Percentiles rank a stretch among this genome's conserved stretches.
phyloP scores from a whole-genome alignment of 2,797 vertebrate species.

The Trematomus bernacchii region DNA sequence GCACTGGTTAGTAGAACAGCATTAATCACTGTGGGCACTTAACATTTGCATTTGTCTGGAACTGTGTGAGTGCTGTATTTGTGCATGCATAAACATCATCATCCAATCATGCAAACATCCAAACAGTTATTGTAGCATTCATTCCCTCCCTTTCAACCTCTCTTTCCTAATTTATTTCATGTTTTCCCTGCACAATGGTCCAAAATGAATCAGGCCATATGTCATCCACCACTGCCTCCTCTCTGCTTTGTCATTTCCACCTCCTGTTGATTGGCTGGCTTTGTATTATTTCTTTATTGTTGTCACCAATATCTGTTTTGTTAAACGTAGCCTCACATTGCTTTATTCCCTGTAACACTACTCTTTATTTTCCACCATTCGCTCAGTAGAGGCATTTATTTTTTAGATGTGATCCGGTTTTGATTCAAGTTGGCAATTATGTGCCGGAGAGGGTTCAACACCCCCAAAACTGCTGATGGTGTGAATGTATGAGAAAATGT shows the following conservation, averaged over 20 bases:
- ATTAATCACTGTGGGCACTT: not conserved
- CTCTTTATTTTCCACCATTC: slow-evolving; percentile 28
- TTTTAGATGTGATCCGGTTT: slow-evolving; percentile 27
- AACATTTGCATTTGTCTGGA: not conserved
- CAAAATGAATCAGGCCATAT: slow-evolving; percentile 40
- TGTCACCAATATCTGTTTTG: slow-evolving; percentile 53
- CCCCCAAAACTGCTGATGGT: not conserved
- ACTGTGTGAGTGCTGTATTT: not conserved
- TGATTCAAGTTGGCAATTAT: slow-evolving; percentile 12
- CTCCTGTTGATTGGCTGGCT: slow-evolving; percentile 59
- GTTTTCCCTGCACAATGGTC: slow-evolving; percentile 22
- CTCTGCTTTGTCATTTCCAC: slow-evolving; percentile 53
- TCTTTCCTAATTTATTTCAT: slow-evolving; percentile 32
- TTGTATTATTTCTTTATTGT: slow-evolving; percentile 55
- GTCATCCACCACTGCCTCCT: slow-evolving; percentile 45
- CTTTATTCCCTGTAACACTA: slow-evolving; percentile 40
- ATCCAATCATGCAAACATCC: slow-evolving; percentile 20
- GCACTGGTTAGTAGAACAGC: not conserved
- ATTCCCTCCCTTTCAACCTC: not conserved
- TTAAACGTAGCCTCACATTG: slow-evolving; percentile 45
- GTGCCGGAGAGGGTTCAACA: not conserved
- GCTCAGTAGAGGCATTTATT: slow-evolving; percentile 21
- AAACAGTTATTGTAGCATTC: slow-evolving; percentile 16
- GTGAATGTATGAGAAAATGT: slow-evolving; percentile 7
- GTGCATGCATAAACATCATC: not conserved